Percentiles rank a stretch among this genome's conserved stretches.
These are phyloP conservation scores for Chaetodon trifascialis DNA, from an alignment of 2,113 vertebrate species.

Conservation along the genomic window DNA sequence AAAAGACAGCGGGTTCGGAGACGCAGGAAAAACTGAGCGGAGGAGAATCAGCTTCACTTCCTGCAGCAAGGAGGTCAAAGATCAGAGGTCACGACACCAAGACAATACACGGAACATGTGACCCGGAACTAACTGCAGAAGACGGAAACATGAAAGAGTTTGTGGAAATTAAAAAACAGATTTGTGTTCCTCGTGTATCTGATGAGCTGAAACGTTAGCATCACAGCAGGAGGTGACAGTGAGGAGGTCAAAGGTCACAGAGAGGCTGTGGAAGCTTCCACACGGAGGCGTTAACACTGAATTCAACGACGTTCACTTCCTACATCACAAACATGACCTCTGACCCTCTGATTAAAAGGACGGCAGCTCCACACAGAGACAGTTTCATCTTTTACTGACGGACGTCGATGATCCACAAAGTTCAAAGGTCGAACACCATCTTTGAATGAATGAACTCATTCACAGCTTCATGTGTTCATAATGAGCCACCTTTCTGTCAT, in stretches of 20 bases:
- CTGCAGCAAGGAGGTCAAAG: constrained; percentile 13
- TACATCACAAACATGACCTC: constrained; percentile 11
- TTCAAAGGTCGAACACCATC: not conserved
- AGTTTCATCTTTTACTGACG: not conserved
- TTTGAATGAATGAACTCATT: no score
- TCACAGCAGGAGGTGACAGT: no score
- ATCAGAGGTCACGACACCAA: constrained; percentile 10
- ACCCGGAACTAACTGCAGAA: constrained; percentile 9
- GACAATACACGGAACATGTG: constrained; percentile 63
- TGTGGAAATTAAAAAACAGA: not conserved
- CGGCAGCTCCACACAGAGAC: not conserved
- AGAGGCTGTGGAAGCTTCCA: not conserved
- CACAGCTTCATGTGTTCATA: no score
- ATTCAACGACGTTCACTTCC: not conserved
- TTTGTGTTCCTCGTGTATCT: no score
- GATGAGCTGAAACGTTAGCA: no score
- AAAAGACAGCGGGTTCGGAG: not conserved
- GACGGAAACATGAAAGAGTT: not conserved
- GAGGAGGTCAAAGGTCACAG: no score
- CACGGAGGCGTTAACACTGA: not conserved
- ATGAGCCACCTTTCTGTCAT: no score
- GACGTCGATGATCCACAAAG: constrained; percentile 12
- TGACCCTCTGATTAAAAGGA: constrained; percentile 17
- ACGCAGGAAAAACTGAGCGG: not conserved
- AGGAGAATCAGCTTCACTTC: constrained; percentile 37